A percentile compares a stretch with the other conserved stretches of the same genome.
These are phyloP conservation scores for Tanypteryx hageni DNA, from an alignment of 2,888 invertebrate species.

Conservation along the genomic window DNA sequence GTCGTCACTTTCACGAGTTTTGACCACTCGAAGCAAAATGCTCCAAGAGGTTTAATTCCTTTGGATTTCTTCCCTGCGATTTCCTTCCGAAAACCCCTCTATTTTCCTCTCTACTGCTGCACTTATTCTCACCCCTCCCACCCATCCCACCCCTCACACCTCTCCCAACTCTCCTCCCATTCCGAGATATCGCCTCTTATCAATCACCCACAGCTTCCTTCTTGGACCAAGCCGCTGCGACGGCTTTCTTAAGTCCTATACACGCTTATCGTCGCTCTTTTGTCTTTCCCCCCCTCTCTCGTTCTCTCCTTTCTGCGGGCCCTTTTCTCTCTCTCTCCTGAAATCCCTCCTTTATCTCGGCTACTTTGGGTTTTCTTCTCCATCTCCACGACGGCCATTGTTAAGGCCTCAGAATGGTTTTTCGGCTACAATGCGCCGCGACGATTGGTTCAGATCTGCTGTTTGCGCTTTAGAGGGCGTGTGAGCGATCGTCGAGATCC, in stretches of 20 bases:
- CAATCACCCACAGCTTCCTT: conserved; percentile 37
- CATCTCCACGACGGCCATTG: conserved; percentile 32
- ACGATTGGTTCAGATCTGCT: conserved; percentile 46
- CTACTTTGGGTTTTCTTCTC: background rate
- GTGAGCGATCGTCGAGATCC: background rate
- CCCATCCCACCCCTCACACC: background rate
- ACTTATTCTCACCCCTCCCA: background rate
- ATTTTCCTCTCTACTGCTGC: background rate
- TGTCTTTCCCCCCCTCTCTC: conserved; percentile 19
- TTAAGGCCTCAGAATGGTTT: conserved; percentile 51
- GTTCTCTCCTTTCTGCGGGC: background rate
- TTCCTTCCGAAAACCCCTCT: background rate
- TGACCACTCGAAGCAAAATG: too few relatives aligned
- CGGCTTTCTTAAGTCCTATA: background rate
- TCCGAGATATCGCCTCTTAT: conserved; percentile 23
- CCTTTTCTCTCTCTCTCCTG: background rate
- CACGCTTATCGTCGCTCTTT: conserved; percentile 33
- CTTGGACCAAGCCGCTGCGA: background rate
- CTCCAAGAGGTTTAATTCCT: too few relatives aligned
- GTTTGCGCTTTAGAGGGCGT: conserved; percentile 34
- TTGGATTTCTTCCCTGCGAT: background rate
- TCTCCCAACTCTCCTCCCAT: background rate
- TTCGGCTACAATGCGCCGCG: conserved; percentile 47
- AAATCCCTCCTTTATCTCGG: background rate
- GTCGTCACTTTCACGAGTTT: too few relatives aligned